A percentile compares a stretch with the other conserved stretches of the same genome.
Evolutionary conservation across 2,888 invertebrate species (phyloP).

Genomic region (Cacoxenus indagator): DNA sequence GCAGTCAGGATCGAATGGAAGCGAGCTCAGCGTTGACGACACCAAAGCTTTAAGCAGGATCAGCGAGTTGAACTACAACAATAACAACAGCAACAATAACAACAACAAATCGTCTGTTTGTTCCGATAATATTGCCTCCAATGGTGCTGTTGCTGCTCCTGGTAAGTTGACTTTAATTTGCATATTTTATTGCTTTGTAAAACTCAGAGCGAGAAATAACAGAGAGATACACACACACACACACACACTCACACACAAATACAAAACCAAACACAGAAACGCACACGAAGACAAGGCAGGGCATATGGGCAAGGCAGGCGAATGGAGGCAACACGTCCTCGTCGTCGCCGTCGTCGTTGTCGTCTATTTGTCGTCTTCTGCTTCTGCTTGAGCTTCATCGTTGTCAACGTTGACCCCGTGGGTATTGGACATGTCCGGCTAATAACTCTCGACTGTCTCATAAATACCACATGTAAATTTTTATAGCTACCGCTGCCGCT

Average conservation of each 20-base stretch:
- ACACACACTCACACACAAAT: not conserved
- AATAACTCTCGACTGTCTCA: slow-evolving; percentile 69
- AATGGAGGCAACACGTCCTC: no score
- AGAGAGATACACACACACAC: slow-evolving; percentile 3
- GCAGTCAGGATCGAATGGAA: slow-evolving; percentile 27
- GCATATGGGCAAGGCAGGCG: slow-evolving; percentile 13
- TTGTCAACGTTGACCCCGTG: slow-evolving; percentile 52
- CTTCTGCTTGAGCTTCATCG: slow-evolving; percentile 3
- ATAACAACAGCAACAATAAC: slow-evolving; percentile 30
- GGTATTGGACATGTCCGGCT: slow-evolving; percentile 65
- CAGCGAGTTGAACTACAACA: slow-evolving; percentile 31
- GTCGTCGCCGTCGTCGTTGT: slow-evolving; percentile 26
- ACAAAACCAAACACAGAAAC: slow-evolving; percentile 19
- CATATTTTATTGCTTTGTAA: slow-evolving; percentile 60
- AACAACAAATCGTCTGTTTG: slow-evolving; percentile 3
- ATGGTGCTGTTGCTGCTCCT: slow-evolving; percentile 31
- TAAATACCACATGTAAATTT: slow-evolving; percentile 65
- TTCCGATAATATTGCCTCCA: slow-evolving; percentile 35
- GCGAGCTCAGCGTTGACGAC: slow-evolving; percentile 18
- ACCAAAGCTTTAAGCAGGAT: slow-evolving; percentile 29
- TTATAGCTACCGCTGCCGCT: slow-evolving; percentile 22
- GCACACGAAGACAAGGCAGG: no score
- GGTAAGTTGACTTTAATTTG: slow-evolving; percentile 64
- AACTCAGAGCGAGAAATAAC: slow-evolving; percentile 44
- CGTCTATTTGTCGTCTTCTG: not conserved